These are phyloP conservation scores for Sceloporus tristichus DNA, from an alignment of 2,113 vertebrate species.

Conservation along the genomic window DNA sequence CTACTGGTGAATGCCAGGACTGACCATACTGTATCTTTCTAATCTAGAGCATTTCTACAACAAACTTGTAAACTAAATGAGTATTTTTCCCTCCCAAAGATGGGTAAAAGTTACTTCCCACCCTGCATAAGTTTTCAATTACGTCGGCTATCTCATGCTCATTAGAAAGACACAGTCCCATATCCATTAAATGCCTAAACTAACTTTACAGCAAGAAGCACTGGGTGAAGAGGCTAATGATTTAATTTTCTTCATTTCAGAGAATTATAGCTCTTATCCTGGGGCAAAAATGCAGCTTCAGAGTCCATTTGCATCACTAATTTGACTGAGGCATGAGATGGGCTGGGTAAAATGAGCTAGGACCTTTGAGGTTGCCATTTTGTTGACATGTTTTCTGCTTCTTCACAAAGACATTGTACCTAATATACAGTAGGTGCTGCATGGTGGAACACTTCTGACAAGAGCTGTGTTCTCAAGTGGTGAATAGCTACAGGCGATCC, in stretches of 20 bases:
- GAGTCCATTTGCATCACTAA: slow-evolving; percentile 69
- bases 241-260: slow-evolving; percentile 74
- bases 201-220: slow-evolving; percentile 72
- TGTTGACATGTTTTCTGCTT: not conserved
- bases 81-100: slow-evolving; percentile 18
- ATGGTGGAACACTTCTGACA: not conserved
- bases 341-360: slow-evolving; percentile 23
- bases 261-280: slow-evolving; percentile 74
- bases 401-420: not conserved
- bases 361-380: slow-evolving; percentile 25
- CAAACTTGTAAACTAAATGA: slow-evolving; percentile 69
- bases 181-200: slow-evolving; percentile 74
- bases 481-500: not conserved
- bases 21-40: not conserved
- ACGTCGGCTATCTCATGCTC: slow-evolving; percentile 68
- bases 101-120: slow-evolving; percentile 46
- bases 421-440: not conserved
- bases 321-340: slow-evolving; percentile 62
- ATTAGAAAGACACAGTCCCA: slow-evolving; percentile 66
- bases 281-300: slow-evolving; percentile 75
- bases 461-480: not conserved
- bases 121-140: slow-evolving; percentile 71
- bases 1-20: too few species aligned
- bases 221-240: slow-evolving; percentile 75
- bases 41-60: slow-evolving; percentile 26